Conservation (phyloP, 2,113 vertebrate species). For the Corythornis cristatus region DNA sequence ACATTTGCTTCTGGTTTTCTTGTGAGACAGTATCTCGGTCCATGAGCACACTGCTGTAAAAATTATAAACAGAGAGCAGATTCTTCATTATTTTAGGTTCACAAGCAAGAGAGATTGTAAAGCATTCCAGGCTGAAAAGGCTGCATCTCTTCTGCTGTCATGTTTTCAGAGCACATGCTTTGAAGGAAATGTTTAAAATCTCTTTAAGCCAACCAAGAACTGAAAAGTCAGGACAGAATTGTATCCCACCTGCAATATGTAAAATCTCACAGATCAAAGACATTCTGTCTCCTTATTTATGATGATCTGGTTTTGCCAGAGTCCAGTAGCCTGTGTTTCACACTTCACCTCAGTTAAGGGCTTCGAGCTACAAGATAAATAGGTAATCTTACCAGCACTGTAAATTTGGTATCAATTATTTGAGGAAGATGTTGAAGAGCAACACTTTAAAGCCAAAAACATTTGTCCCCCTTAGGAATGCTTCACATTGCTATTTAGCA, state of each 20-base stretch:
- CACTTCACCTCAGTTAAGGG: conserved; percentile 18
- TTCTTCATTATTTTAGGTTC: neutral
- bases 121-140: neutral
- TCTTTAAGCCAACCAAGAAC: neutral
- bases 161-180: neutral
- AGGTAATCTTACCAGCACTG: neutral
- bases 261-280: conserved; percentile 27
- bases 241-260: neutral
- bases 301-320: neutral
- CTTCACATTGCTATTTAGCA: neutral
- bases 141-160: neutral
- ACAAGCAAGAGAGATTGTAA: neutral
- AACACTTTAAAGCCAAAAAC: neutral
- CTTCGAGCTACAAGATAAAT: conserved; percentile 40
- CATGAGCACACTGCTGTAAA: neutral
- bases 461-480: neutral
- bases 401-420: neutral
- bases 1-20: neutral
- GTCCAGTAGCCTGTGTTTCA: neutral
- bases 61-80: neutral
- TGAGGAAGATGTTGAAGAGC: neutral
- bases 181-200: neutral
- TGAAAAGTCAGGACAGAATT: neutral
- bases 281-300: neutral
- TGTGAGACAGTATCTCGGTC: neutral